Evolutionary conservation across 2,797 vertebrate species (phyloP), one percentile per base, ranked within the genome.

Genomic region (Parauchenoglanis punctatus): DNA sequence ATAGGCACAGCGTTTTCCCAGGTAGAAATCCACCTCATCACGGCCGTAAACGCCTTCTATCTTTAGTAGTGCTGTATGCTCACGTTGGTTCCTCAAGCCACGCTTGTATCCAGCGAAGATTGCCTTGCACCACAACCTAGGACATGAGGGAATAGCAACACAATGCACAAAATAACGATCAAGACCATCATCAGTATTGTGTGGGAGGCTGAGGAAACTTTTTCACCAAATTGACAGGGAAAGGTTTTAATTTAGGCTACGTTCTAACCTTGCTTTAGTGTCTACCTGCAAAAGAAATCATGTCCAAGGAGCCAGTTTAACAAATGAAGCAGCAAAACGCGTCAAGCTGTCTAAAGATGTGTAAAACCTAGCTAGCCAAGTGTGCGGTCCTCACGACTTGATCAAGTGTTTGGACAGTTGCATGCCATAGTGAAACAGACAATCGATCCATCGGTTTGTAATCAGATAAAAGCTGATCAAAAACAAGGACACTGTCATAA

Each of bases 61-160:
- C 93, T 99, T 99, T 91, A 99, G 96, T 12, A 99, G 97, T 2
- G 98, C 98, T 0, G 98, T 99, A 94, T 99, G 97, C 56, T 99
- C 98, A 5, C 98, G 96, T 95, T 99, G 98, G 94, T 99, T 99
- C 93, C 98, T 96, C 92, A 99, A 96, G 40, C 98, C 98, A 23
- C 98, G 96, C 91, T 99, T 99, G 92, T 99, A 99, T 95, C 98
- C 98, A 81, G 97, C 96, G 93, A 99, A 99, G 93, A 95, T 98
- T 89, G 98, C 98, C 92, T 99, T 99, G 89, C 97, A 98, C 98
- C 98, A 99, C 87, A 99, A 94, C 96, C 98, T 99, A 75, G 1
- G 17, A 91, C 25, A 54, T 15, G 10, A 68, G 4, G 11, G 8
- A 72, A 82, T 1, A 2, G 7, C 10, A 49, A 23, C 63, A 40